Evolutionary conservation across 2,113 vertebrate genomes (phyloP), one percentile per base, ranked within the genome.

Genomic region (Globicephala melas): DNA sequence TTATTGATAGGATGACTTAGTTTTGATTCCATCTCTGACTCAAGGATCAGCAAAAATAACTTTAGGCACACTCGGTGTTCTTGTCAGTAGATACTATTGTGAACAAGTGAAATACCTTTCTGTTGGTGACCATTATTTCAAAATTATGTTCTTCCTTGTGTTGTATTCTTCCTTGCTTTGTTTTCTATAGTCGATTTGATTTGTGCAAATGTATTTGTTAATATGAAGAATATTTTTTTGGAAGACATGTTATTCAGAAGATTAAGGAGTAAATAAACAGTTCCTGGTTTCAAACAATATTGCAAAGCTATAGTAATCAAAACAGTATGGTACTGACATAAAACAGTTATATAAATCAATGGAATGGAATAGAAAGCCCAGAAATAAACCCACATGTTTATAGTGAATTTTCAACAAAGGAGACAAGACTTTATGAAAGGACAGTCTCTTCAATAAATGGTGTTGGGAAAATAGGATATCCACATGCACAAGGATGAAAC

Each of bases 221-320:
- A 71, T 55, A 73, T 70, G 70, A 85, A 79, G 68, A 41, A 2
- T 21, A 68, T 26, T 38, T 90, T 77, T 91, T 21, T 41, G 50
- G 67, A 86, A 84, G 73, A 15, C 41, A 11, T 44, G 38, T n/a
- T 70, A 38, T 53, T 90, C 33, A 53, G 33, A 89, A 81, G 25
- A 89, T 79, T 90, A 94, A 89, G 74, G 33, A 79, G 70, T 58
- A 94, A 80, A 63, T 91, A 41, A 91, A 21, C n/a, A 84, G 18
- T 67, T 83, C 3, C 36, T 67, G 60, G 77, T 68, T 90, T 83
- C 25, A 68, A 67, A 60, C 36, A 26, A 20, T 38, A 89, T 8
- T 53, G 9, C 53, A 79, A 85, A 70, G 14, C 38, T 62, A 1
- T 79, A 33, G 15, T 79, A 53, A 79, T 62, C 33, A n/a, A 60